phyloP scores from a whole-genome alignment of 1,140 invertebrate species.

The Anastatus disparis region DNA sequence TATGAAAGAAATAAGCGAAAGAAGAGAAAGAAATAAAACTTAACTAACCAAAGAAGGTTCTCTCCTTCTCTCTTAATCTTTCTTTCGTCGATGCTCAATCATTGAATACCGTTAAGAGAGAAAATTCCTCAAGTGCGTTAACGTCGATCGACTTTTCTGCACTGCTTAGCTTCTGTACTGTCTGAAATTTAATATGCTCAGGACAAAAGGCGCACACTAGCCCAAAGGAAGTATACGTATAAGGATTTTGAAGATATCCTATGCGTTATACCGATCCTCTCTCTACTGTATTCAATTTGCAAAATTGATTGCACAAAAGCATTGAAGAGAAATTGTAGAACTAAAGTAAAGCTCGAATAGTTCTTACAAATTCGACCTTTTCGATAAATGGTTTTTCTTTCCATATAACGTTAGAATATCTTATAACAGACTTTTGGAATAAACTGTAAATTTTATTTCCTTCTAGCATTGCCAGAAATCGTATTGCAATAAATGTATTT shows the following conservation, averaged over 20 bases:
- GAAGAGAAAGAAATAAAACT: neutral
- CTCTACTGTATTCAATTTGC: conserved; percentile 20
- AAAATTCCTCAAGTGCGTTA: conserved; percentile 30
- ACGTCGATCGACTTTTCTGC: conserved; percentile 30
- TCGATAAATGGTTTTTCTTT: too few relatives aligned
- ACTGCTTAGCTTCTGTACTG: neutral
- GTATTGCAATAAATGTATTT: too few relatives aligned
- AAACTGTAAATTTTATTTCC: too few relatives aligned
- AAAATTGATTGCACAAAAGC: conserved; percentile 37
- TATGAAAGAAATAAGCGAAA: neutral
- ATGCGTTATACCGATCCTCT: neutral
- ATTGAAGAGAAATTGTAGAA: too few relatives aligned
- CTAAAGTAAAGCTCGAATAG: too few relatives aligned
- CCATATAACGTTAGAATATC: too few relatives aligned
- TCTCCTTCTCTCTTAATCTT: neutral
- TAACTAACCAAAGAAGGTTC: neutral
- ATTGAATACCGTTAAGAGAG: conserved; percentile 36
- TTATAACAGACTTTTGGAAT: too few relatives aligned
- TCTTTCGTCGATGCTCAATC: conserved; percentile 2
- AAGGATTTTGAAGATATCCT: conserved; percentile 33
- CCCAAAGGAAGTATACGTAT: neutral
- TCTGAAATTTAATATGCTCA: conserved; percentile 35
- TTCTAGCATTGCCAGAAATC: too few relatives aligned
- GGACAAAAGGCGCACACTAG: neutral
- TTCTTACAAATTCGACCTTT: too few relatives aligned